Base-by-base conservation (phyloP, 2,113 vertebrate species). In the Siniperca chuatsi region DNA sequence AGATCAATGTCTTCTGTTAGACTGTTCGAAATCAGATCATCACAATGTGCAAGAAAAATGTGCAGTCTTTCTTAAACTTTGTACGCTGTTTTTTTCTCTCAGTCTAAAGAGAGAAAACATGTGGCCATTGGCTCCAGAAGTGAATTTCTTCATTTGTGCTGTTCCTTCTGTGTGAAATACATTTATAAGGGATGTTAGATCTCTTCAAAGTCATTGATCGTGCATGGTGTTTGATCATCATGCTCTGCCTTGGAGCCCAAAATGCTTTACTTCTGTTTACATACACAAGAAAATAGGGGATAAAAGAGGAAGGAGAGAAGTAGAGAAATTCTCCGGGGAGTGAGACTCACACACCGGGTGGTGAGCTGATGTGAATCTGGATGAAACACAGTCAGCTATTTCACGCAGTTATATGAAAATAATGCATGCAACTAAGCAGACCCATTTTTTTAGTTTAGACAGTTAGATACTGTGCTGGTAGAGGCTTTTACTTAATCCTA, bases 241-340 rank as follows among this genome's bases (percentile, higher is more conserved):
- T 61, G 46, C 83, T 82, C 67, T 87, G 82, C 82, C 84, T 89
- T 4, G 61, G 60, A 91, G 85, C 71, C 78, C 68, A 79, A 90
- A 92, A 88, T 58, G 86, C 78, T 84, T 90, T 82, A 84, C 84
- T 90, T 84, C 81, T 92, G 92, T 92, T 93, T 93, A 84, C 87
- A 87, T 82, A 73, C 87, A 84, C 82, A 86, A 79, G 79, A 81
- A 92, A 92, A 89, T 61, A 20, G 73, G 70, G 74, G 77, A 90
- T 90, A 86, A 89, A 93, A 88, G 88, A 86, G 50, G 72, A 89
- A 79, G 81, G 70, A 88, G 82, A 83, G 84, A 74, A 89, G 72
- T 25, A 54, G 72, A 85, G 79, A 78, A 78, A 78, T 60, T 87
- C 92, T 86, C 73, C 0, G 2, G 87, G 90, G 91, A 86, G 77